A percentile compares a stretch with the other conserved stretches of the same genome.
These are phyloP conservation scores for Halictus quadricinctus DNA, from an alignment of 2,888 invertebrate genomes.

Conservation along the genomic window DNA sequence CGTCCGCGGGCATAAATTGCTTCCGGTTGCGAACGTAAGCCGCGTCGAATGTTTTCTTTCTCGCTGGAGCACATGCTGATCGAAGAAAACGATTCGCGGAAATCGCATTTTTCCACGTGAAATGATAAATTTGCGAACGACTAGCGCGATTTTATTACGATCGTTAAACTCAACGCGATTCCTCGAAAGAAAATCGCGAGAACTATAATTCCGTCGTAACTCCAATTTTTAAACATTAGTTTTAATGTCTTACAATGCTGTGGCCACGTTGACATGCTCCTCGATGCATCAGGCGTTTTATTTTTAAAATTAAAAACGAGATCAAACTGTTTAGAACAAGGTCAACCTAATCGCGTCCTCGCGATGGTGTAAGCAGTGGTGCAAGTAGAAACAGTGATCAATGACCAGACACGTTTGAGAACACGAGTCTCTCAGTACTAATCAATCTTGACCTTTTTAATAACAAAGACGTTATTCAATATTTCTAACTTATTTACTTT, in stretches of 20 bases:
- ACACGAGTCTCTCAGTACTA: neutral
- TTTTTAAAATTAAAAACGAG: neutral
- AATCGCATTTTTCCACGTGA: neutral
- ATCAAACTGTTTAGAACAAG: neutral
- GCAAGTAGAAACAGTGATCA: neutral
- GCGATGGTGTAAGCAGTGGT: no score
- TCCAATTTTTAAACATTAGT: neutral
- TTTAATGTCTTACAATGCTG: neutral
- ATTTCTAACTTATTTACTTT: neutral
- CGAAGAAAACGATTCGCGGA: neutral
- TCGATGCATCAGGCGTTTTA: neutral
- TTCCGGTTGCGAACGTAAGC: slow-evolving; percentile 14
- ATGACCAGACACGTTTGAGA: neutral
- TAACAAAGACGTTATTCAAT: neutral
- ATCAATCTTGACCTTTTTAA: neutral
- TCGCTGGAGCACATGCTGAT: neutral
- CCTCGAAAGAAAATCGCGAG: neutral
- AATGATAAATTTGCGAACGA: neutral
- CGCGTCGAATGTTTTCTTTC: neutral
- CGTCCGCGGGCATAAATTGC: slow-evolving; percentile 23
- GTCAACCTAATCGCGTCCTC: neutral
- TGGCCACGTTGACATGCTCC: no score
- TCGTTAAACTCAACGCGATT: neutral
- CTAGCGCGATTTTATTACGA: neutral
- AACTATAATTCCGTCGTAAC: neutral